A percentile compares a stretch with the other conserved stretches of the same genome.
These are phyloP conservation scores for Tipula helvola DNA, from an alignment of 2,888 invertebrate genomes.

Conservation along the genomic window DNA sequence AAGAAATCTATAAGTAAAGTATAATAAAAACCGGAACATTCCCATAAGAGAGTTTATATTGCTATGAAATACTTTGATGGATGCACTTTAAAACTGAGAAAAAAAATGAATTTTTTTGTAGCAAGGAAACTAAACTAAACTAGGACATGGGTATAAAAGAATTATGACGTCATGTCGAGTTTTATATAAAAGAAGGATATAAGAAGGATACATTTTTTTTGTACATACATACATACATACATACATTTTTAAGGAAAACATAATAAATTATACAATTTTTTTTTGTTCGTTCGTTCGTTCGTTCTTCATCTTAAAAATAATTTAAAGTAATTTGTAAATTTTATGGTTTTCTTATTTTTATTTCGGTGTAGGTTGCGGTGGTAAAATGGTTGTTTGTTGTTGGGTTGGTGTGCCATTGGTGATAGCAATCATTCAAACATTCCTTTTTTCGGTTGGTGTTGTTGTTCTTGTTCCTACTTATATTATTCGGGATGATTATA, in stretches of 20 bases:
- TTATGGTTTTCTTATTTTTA: neutral
- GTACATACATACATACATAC: neutral
- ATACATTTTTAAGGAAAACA: neutral
- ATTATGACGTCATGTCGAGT: neutral
- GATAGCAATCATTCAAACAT: neutral
- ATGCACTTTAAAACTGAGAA: neutral
- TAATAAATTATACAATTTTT: neutral
- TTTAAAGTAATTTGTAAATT: neutral
- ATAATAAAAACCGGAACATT: neutral
- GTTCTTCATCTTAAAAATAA: neutral
- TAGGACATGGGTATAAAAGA: neutral
- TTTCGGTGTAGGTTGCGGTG: neutral
- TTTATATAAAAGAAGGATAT: neutral
- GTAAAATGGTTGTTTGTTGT: neutral
- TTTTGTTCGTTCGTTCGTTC: neutral
- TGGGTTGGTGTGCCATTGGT: neutral
- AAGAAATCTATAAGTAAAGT: neutral
- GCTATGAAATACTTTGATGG: neutral
- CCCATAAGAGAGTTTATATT: conserved; percentile 4
- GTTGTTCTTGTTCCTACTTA: neutral
- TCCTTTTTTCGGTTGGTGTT: neutral
- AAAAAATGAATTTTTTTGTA: neutral
- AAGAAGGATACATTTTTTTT: neutral
- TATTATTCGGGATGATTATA: neutral
- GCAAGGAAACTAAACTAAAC: neutral